phyloP scores from a whole-genome alignment of 2,113 vertebrate genomes.

The Isichthys henryi region DNA sequence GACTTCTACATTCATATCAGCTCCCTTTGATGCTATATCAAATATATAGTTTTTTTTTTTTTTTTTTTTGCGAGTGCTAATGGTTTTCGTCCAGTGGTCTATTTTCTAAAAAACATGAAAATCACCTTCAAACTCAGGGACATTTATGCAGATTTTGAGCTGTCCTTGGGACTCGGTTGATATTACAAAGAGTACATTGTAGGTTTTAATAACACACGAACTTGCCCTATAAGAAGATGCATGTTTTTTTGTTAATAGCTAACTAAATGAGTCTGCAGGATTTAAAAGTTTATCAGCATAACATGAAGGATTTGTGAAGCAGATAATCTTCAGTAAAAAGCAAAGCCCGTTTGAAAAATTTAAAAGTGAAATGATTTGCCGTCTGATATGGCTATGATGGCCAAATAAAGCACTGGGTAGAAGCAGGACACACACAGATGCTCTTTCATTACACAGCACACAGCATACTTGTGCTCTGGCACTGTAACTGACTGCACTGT shows the following conservation, averaged over 20 bases:
- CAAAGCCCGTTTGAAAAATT: background rate
- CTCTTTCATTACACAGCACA: constrained; percentile 40
- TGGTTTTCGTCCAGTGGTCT: background rate
- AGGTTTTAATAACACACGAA: background rate
- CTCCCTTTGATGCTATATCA: background rate
- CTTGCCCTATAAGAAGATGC: background rate
- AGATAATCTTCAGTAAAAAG: background rate
- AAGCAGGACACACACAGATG: constrained; percentile 34
- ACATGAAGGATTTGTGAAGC: background rate
- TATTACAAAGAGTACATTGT: background rate
- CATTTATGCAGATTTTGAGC: background rate
- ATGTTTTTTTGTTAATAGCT: background rate
- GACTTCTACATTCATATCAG: background rate
- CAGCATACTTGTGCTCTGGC: background rate
- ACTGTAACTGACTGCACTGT: background rate
- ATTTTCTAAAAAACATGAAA: background rate
- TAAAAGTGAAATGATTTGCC: constrained; percentile 45
- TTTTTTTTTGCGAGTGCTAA: background rate
- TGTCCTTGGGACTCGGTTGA: background rate
- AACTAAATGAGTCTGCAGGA: background rate
- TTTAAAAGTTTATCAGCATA: background rate
- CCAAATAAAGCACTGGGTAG: constrained; percentile 57
- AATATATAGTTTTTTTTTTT: background rate
- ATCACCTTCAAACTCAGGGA: background rate
- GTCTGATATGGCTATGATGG: constrained; percentile 50